A percentile compares a stretch with the other conserved stretches of the same genome.
Conservation (phyloP, 2,113 vertebrate genomes). For the Crotophaga sulcirostris region DNA sequence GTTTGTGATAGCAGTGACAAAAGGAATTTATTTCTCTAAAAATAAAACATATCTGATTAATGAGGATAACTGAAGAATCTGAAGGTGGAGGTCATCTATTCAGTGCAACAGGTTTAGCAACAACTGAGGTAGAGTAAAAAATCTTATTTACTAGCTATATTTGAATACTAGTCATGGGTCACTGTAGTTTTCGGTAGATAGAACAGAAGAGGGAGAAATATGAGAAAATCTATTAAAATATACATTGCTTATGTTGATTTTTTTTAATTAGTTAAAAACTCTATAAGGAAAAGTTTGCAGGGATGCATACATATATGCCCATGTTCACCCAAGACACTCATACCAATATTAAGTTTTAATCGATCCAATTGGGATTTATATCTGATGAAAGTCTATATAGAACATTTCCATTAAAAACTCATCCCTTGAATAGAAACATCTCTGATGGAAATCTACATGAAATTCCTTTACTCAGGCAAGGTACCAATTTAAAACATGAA, state of each 20-base stretch:
- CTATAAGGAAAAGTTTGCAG: neutral
- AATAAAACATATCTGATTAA: neutral
- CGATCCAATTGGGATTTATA: neutral
- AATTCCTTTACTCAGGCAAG: neutral
- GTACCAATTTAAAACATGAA: neutral
- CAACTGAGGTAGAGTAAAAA: neutral
- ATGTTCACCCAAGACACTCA: accelerated
- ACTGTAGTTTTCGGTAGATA: neutral
- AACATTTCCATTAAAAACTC: constrained; percentile 1
- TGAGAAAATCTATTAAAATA: neutral
- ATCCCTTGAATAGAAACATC: neutral
- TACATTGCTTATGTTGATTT: neutral
- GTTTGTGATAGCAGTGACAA: neutral
- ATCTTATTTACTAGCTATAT: neutral
- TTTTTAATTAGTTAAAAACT: neutral
- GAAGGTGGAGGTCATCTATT: neutral
- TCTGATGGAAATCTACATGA: neutral
- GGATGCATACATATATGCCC: neutral
- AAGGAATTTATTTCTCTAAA: neutral
- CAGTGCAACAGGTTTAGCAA: neutral
- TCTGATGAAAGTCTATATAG: neutral
- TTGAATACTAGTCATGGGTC: neutral
- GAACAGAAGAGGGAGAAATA: neutral
- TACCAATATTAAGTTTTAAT: neutral
- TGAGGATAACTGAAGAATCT: neutral